Evolutionary conservation across 2,888 invertebrate species (phyloP).

Genomic region (Acanthosoma haemorrhoidale): DNA sequence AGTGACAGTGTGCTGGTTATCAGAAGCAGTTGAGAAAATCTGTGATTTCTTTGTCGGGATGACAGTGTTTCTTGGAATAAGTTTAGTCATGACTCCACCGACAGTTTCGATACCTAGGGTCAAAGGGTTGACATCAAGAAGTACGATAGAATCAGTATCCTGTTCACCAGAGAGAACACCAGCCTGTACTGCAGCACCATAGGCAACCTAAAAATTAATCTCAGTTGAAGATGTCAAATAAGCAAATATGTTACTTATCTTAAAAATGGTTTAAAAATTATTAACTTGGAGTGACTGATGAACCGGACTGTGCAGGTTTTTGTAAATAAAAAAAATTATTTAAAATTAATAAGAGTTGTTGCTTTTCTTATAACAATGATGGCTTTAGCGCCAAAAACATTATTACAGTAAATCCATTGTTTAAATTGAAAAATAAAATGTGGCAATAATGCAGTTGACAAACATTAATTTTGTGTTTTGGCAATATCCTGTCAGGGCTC

Average conservation of each 20-base stretch:
- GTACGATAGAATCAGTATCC: slow-evolving; percentile 91
- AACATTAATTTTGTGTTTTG: no score
- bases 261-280: background rate
- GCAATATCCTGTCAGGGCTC: no score
- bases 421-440: no score
- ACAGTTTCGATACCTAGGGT: slow-evolving; percentile 99
- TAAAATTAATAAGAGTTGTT: no score
- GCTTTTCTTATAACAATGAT: no score
- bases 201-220: slow-evolving; percentile 59
- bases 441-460: no score
- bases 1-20: slow-evolving; percentile 98
- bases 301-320: background rate
- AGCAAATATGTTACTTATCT: background rate
- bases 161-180: slow-evolving; percentile 97
- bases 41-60: slow-evolving; percentile 99
- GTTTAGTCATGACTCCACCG: slow-evolving; percentile 98
- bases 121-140: slow-evolving; percentile 96
- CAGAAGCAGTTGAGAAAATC: slow-evolving; percentile 98
- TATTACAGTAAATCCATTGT: no score
- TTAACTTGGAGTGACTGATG: background rate
- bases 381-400: no score
- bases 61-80: slow-evolving; percentile 95
- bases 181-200: slow-evolving; percentile 97
- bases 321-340: background rate
- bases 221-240: no score